Evolutionary conservation across 1,140 invertebrate genomes (phyloP).

Genomic region (Globodera ellingtonae): DNA sequence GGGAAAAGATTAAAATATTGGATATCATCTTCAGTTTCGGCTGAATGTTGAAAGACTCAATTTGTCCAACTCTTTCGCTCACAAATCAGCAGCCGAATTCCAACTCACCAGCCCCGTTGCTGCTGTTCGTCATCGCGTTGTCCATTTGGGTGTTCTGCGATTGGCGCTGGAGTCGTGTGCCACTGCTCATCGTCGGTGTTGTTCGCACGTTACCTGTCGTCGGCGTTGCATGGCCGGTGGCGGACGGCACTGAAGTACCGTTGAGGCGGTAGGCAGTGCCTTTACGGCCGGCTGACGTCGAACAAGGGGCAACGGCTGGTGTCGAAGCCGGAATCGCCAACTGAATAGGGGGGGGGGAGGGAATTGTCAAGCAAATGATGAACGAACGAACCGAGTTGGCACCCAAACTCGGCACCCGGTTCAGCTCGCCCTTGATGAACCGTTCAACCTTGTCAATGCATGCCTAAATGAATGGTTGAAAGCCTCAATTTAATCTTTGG

Average conservation of each 20-base stretch:
- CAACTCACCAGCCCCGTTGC: neutral
- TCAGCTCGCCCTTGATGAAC: slow-evolving; percentile 66
- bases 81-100: neutral
- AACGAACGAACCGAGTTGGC: slow-evolving; percentile 37
- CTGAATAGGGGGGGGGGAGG: neutral
- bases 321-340: slow-evolving; percentile 13
- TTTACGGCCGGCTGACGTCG: slow-evolving; percentile 14
- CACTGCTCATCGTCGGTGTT: slow-evolving; percentile 12
- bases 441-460: slow-evolving; percentile 95
- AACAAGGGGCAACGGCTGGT: neutral
- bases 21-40: too few species aligned
- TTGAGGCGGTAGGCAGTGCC: neutral
- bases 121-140: neutral
- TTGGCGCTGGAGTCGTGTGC: slow-evolving; percentile 11
- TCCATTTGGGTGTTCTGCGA: slow-evolving; percentile 20
- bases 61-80: neutral
- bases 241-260: neutral
- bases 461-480: neutral
- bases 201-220: neutral
- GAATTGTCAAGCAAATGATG: neutral
- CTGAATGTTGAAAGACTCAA: too few species aligned
- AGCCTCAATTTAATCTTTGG: neutral
- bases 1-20: neutral
- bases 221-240: neutral
- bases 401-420: slow-evolving; percentile 57